Conservation (phyloP, 2,797 vertebrate genomes). For the Alectoris magna region DNA sequence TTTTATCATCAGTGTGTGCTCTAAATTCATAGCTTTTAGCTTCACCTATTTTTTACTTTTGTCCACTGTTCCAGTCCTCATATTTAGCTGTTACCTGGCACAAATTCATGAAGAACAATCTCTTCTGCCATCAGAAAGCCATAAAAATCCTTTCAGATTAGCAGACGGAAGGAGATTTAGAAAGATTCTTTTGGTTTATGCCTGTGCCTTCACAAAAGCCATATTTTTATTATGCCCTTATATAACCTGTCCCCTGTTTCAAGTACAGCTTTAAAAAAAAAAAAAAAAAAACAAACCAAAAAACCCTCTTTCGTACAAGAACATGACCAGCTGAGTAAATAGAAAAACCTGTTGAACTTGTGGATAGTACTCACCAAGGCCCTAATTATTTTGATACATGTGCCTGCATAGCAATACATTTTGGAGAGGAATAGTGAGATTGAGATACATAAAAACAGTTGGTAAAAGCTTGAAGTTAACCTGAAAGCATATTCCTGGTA, state of each 20-base stretch:
- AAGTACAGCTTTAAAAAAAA: slow-evolving; percentile 25
- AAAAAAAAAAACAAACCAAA: rapidly evolving
- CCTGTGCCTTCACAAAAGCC: slow-evolving; percentile 45
- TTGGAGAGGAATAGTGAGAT: slow-evolving; percentile 24
- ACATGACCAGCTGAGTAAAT: slow-evolving; percentile 71
- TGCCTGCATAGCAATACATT: slow-evolving; percentile 41
- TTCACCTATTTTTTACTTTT: slow-evolving; percentile 1
- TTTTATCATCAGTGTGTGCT: slow-evolving; percentile 40
- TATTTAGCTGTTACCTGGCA: slow-evolving; percentile 45
- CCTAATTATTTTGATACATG: slow-evolving; percentile 54
- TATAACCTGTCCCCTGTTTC: slow-evolving; percentile 62
- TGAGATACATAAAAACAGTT: slow-evolving; percentile 45
- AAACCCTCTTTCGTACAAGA: background rate
- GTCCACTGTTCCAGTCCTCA: slow-evolving; percentile 2
- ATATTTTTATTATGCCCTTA: slow-evolving; percentile 58
- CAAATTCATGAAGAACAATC: background rate
- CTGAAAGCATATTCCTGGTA: slow-evolving; percentile 61
- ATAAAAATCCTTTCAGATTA: slow-evolving; percentile 52
- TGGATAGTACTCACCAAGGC: slow-evolving; percentile 39
- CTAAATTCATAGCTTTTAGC: slow-evolving; percentile 28
- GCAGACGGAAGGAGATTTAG: slow-evolving; percentile 43
- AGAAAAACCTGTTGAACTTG: slow-evolving; percentile 61
- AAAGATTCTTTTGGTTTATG: slow-evolving; percentile 44
- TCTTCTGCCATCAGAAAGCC: slow-evolving; percentile 10
- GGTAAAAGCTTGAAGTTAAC: slow-evolving; percentile 24